Evolutionary conservation across 2,113 vertebrate genomes (phyloP), one percentile per base, ranked within the genome.

Genomic region (Channa maculata): DNA sequence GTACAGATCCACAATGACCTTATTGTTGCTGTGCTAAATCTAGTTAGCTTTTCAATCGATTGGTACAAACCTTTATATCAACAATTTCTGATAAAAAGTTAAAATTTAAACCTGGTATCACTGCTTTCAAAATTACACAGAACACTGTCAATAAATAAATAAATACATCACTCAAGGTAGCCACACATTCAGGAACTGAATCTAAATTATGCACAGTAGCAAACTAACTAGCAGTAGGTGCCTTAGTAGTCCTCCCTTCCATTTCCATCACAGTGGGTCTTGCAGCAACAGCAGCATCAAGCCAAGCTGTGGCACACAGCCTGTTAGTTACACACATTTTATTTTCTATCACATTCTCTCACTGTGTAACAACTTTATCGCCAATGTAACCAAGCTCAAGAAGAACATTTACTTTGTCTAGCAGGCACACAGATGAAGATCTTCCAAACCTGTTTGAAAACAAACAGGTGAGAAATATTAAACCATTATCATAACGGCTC

Each of bases 201-300:
- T 58, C 39, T 79, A 33, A 74, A 79, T 57, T 39, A 61, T 36
- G 55, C 38, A 57, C 12, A 15, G 44, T 13, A 12, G 45, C 8
- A 65, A 81, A 41, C 12, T 59, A 53, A 61, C 75, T n/a, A 39
- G 70, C 83, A 76, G 83, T 75, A 72, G 83, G 54, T 87, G 67
- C 62, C 72, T 68, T 36, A 58, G 34, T 61, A 54, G 76, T 71
- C 34, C 14, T 46, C 62, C 78, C 62, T 45, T 70, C 61, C 44
- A 51, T 63, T 48, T 78, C 50, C 59, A 66, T 67, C 24, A 58
- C 44, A 63, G 53, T 2, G n/a, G 68, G 57, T 51, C 51, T 67
- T 53, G 71, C 72, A 68, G 52, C 59, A 76, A 14, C 71, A 69
- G 24, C 69, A 82, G 50, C 71, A 76, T 64, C 50, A 68, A 66